phyloP scores from a whole-genome alignment of 2,797 vertebrate genomes.

The Liparis tanakae region DNA sequence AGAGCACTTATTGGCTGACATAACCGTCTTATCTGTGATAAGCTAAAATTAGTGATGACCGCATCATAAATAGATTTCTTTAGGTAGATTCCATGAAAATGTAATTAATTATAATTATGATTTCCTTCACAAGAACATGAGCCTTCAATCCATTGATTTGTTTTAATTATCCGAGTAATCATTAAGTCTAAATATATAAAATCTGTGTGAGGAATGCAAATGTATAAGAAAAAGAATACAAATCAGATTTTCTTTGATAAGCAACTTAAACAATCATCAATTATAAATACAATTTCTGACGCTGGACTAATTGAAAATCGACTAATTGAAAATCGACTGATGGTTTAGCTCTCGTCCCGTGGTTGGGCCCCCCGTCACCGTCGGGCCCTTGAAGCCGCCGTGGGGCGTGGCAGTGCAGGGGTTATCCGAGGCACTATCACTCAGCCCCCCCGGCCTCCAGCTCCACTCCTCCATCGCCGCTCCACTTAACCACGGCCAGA shows the following conservation, averaged over 20 bases:
- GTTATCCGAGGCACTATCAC: slow-evolving; percentile 76
- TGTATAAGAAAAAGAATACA: not conserved
- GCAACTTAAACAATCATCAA: not conserved
- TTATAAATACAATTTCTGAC: not conserved
- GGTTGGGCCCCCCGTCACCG: slow-evolving; percentile 1
- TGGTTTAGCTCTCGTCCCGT: not conserved
- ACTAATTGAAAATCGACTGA: not conserved
- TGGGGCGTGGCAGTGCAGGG: slow-evolving; percentile 55
- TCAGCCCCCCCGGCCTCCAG: slow-evolving; percentile 58
- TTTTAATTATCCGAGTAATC: not conserved
- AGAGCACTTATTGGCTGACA: not conserved
- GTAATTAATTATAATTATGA: not conserved
- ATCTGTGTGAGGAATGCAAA: not conserved
- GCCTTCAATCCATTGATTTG: not conserved
- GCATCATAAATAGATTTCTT: not conserved
- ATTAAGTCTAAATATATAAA: not conserved
- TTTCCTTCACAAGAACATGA: not conserved
- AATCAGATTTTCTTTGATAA: not conserved
- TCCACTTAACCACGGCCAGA: slow-evolving; percentile 75
- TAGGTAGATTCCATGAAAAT: not conserved
- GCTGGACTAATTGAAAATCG: not conserved
- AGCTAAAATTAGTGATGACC: not conserved
- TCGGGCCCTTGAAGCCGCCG: slow-evolving; percentile 29
- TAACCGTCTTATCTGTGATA: not conserved
- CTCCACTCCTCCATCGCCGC: slow-evolving; percentile 60